Evolutionary conservation across 2,797 vertebrate genomes (phyloP).

Genomic region (Siniperca scherzeri): DNA sequence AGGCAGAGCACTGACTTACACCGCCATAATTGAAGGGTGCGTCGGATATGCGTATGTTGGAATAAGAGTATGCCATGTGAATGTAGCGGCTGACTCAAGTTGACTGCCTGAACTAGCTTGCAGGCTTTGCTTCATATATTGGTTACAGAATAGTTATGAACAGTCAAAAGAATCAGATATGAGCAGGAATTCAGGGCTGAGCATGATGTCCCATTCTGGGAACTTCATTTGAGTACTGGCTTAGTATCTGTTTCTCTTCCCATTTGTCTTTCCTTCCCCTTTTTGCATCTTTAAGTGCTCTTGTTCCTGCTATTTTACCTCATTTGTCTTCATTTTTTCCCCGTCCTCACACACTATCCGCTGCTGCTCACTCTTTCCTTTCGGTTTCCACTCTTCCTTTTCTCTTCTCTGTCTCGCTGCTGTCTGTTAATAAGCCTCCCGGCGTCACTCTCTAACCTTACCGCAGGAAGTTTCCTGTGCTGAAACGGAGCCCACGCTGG

Average conservation of each 20-base stretch:
- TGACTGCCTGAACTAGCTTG: not conserved
- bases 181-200: conserved; percentile 11
- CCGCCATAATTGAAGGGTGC: not conserved
- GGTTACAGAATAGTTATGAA: conserved; percentile 1
- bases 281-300: conserved; percentile 12
- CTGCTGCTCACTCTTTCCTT: conserved; percentile 44
- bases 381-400: conserved; percentile 58
- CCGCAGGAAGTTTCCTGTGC: conserved; percentile 95
- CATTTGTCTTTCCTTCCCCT: conserved; percentile 58
- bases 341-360: conserved; percentile 5
- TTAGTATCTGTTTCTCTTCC: conserved; percentile 55
- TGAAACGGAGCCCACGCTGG: conserved; percentile 88
- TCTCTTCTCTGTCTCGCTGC: conserved; percentile 29
- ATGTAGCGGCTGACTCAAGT: not conserved
- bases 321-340: conserved; percentile 9
- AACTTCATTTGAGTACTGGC: conserved; percentile 8
- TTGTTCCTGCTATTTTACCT: conserved; percentile 31
- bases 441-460: conserved; percentile 75
- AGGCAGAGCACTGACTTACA: not conserved
- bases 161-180: not conserved
- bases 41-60: not conserved
- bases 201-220: conserved; percentile 16
- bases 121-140: not conserved
- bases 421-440: conserved; percentile 71
- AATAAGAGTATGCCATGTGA: not conserved